phyloP scores from a whole-genome alignment of 2,113 vertebrate species.

The Callocephalon fimbriatum region DNA sequence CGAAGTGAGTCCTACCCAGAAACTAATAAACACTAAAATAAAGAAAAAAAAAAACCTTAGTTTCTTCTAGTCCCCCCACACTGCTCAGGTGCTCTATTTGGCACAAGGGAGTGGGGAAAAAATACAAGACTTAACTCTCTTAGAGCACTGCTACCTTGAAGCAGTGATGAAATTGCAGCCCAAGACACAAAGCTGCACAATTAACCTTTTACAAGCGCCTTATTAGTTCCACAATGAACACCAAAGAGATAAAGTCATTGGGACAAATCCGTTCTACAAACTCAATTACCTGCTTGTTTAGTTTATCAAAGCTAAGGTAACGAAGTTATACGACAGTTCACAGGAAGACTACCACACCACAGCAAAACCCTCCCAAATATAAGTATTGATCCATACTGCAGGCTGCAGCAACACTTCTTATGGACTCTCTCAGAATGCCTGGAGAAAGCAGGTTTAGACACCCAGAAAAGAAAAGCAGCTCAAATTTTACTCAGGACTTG shows the following conservation, averaged over 20 bases:
- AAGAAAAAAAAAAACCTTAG: neutral
- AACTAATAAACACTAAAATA: neutral
- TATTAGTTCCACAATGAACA: neutral
- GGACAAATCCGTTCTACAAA: neutral
- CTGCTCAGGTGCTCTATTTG: neutral
- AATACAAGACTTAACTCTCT: neutral
- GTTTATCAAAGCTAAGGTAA: conserved; percentile 8
- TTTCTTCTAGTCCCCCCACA: neutral
- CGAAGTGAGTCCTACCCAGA: neutral
- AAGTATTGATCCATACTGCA: neutral
- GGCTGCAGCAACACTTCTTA: neutral
- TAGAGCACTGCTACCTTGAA: neutral
- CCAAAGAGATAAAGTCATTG: neutral
- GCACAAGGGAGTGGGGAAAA: neutral
- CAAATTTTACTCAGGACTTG: neutral
- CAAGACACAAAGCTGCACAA: conserved; percentile 1
- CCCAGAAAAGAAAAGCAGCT: neutral
- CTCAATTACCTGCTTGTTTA: conserved; percentile 7
- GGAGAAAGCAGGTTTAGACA: neutral
- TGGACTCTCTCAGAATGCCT: neutral
- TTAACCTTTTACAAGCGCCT: conserved; percentile 24
- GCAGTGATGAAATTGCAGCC: neutral
- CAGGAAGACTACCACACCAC: neutral
- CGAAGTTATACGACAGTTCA: neutral
- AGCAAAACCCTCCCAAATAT: neutral